Evolutionary conservation across 2,888 invertebrate species (phyloP).

Genomic region (Acheta domesticus): DNA sequence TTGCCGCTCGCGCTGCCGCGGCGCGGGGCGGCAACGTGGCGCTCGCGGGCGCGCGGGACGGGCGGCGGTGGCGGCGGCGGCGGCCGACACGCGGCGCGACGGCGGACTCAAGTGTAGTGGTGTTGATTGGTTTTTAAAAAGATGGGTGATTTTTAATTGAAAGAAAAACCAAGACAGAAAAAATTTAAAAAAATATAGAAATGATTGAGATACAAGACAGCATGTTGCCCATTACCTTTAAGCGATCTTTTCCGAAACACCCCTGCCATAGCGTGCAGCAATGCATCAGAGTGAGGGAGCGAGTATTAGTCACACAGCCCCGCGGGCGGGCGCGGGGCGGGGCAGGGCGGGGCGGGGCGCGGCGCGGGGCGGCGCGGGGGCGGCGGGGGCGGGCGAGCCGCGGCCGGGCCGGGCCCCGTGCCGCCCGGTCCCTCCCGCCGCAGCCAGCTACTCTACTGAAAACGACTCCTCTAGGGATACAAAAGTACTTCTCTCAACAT

Average conservation of each 20-base stretch:
- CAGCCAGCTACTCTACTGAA: conserved; percentile 12
- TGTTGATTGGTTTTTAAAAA: conserved; percentile 34
- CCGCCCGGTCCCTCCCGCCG: not conserved
- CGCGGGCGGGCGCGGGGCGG: not conserved
- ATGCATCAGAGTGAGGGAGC: conserved; percentile 42
- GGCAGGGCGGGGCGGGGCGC: conserved; percentile 12
- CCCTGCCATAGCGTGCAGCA: conserved; percentile 57
- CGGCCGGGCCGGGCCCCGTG: too few species aligned
- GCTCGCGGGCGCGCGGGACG: not conserved
- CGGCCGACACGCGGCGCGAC: conserved; percentile 18
- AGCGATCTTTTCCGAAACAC: conserved; percentile 96
- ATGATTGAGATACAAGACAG: conserved; percentile 32
- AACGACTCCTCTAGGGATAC: conserved; percentile 18
- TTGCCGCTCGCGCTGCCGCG: too few species aligned
- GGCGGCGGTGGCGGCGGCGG: not conserved
- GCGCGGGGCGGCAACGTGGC: too few species aligned
- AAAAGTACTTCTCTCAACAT: not conserved
- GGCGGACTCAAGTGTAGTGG: conserved; percentile 35
- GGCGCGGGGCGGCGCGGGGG: not conserved
- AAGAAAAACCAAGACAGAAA: conserved; percentile 38
- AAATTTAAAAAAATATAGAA: conserved; percentile 37
- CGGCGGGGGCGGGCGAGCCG: not conserved
- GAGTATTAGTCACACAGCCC: conserved; percentile 34
- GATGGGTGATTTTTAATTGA: conserved; percentile 31
- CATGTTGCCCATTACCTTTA: conserved; percentile 70